These are phyloP conservation scores for Epirrhoe tristata DNA, from an alignment of 2,888 invertebrate genomes.

Conservation along the genomic window DNA sequence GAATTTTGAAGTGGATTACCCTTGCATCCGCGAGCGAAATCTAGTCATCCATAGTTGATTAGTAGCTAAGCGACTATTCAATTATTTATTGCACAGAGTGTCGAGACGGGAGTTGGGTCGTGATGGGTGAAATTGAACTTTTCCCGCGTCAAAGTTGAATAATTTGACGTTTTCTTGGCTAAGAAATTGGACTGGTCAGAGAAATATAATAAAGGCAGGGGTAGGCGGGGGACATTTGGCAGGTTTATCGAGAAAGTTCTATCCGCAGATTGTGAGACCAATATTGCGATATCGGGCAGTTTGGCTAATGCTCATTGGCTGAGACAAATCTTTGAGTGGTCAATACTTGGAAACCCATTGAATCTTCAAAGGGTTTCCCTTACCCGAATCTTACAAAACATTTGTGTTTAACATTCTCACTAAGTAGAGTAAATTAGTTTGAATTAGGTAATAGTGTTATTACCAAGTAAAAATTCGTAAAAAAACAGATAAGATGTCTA, in stretches of 20 bases:
- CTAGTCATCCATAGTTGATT: conserved; percentile 2
- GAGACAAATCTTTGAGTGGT: conserved; percentile 5
- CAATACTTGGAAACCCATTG: conserved; percentile 1
- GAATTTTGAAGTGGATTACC: not conserved
- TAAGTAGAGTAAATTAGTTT: not conserved
- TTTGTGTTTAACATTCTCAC: not conserved
- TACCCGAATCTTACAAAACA: not conserved
- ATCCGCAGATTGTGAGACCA: conserved; percentile 40
- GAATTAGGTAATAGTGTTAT: not conserved
- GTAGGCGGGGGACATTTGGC: conserved; percentile 49
- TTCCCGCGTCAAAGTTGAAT: conserved; percentile 16
- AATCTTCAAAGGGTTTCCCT: conserved; percentile 2
- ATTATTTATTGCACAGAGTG: conserved; percentile 2
- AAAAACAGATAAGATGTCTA: not conserved
- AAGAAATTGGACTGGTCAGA: conserved; percentile 29
- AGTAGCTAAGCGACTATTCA: conserved; percentile 5
- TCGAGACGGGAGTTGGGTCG: conserved; percentile 7
- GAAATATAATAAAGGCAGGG: conserved; percentile 29
- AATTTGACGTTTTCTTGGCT: conserved; percentile 13
- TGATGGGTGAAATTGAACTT: conserved; percentile 13
- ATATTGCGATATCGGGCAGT: conserved; percentile 38
- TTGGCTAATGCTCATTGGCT: conserved; percentile 29
- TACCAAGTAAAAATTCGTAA: too few species aligned
- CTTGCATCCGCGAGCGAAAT: not conserved
- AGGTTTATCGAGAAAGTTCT: conserved; percentile 58